Conservation (phyloP, 2,888 invertebrate genomes). For the Tridacna crocea region DNA sequence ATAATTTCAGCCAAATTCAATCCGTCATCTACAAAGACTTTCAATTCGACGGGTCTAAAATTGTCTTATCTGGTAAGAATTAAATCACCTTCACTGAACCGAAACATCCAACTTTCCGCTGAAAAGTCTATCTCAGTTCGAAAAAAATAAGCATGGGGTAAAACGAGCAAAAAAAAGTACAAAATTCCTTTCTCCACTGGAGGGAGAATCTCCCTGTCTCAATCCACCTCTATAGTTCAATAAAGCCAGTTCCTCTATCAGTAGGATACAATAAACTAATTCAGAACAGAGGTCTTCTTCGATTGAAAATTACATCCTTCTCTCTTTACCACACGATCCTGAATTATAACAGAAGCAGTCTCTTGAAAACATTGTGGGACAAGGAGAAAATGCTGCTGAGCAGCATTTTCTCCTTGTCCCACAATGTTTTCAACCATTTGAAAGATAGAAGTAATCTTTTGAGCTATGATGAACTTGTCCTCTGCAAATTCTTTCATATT, state of each 20-base stretch:
- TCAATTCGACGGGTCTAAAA: background rate
- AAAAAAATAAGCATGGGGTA: too few relatives aligned
- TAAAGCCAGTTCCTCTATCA: slow-evolving; percentile 20
- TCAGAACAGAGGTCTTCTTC: slow-evolving; percentile 26
- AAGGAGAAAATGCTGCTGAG: background rate
- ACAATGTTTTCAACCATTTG: background rate
- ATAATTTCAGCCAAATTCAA: too few relatives aligned
- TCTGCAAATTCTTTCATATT: too few relatives aligned
- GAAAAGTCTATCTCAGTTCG: too few relatives aligned
- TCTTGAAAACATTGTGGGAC: background rate
- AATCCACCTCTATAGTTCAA: slow-evolving; percentile 25
- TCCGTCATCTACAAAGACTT: too few relatives aligned
- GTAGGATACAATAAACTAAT: slow-evolving; percentile 28
- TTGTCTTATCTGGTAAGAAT: background rate
- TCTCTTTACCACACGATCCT: background rate
- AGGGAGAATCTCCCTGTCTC: slow-evolving; percentile 1
- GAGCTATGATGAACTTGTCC: too few relatives aligned
- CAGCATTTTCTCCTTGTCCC: background rate
- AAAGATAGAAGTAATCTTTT: too few relatives aligned
- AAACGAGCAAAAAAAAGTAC: too few relatives aligned
- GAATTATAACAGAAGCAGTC: background rate
- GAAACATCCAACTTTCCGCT: background rate
- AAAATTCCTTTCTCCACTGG: slow-evolving; percentile 6
- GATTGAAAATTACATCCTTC: slow-evolving; percentile 1
- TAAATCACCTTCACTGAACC: background rate